phyloP scores from a whole-genome alignment of 2,797 vertebrate genomes.

The Sebastes baramenuke region DNA sequence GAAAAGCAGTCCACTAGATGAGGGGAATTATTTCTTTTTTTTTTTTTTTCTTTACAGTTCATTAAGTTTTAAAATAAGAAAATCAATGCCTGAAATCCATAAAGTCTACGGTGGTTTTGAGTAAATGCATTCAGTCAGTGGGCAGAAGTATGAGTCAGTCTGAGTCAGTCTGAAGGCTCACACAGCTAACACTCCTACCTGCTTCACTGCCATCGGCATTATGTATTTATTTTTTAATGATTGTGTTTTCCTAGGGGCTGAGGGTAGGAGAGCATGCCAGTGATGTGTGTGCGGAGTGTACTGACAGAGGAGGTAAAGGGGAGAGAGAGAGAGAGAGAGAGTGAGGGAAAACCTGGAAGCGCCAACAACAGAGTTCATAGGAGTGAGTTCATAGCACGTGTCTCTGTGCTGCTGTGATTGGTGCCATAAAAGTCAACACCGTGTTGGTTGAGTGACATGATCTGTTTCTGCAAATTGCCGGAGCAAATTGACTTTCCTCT shows the following conservation, averaged over 20 bases:
- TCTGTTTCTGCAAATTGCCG: constrained; percentile 42
- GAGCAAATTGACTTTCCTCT: constrained; percentile 48
- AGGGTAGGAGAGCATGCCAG: constrained; percentile 24
- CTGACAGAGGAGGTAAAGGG: constrained; percentile 41
- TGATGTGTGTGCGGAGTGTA: constrained; percentile 26
- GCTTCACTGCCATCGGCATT: constrained; percentile 66
- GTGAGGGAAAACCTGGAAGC: constrained; percentile 20
- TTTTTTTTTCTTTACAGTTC: constrained; percentile 49
- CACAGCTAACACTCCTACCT: constrained; percentile 61
- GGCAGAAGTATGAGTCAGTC: constrained; percentile 63
- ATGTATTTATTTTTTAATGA: constrained; percentile 77
- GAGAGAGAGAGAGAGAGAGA: background rate
- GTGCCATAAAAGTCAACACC: constrained; percentile 42
- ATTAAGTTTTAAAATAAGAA: constrained; percentile 79
- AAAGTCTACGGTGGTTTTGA: constrained; percentile 66
- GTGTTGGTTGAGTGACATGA: constrained; percentile 30
- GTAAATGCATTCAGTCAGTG: constrained; percentile 71
- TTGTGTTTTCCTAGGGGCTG: constrained; percentile 53
- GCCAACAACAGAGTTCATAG: constrained; percentile 17
- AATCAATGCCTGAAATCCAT: constrained; percentile 76
- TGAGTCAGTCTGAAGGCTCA: constrained; percentile 53
- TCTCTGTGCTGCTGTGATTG: constrained; percentile 5
- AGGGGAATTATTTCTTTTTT: constrained; percentile 15
- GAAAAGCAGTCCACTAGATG: constrained; percentile 31
- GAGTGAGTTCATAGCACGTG: constrained; percentile 12